phyloP scores from a whole-genome alignment of 2,888 invertebrate species.

The Cinara cedri region DNA sequence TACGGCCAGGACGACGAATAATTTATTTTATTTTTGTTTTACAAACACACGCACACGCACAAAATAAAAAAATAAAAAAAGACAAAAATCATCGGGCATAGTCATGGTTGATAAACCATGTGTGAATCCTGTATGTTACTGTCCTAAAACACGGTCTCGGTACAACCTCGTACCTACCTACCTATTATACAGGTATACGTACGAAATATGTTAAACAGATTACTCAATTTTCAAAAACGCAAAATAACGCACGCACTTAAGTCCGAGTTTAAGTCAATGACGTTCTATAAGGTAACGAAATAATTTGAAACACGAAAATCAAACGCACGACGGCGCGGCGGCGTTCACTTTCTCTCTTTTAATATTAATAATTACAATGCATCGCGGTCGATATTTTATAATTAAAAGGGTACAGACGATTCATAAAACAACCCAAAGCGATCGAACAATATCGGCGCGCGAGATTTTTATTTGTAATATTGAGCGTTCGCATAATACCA shows the following conservation, averaged over 20 bases:
- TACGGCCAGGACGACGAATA: constrained; percentile 32
- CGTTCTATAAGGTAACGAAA: not conserved
- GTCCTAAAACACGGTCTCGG: constrained; percentile 28
- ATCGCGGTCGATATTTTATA: not conserved
- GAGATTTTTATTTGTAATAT: too few relatives aligned
- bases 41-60: not conserved
- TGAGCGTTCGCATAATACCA: too few relatives aligned
- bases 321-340: constrained; percentile 6
- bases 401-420: not conserved
- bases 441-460: too few relatives aligned
- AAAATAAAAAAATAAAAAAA: constrained; percentile 20
- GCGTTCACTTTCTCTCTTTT: constrained; percentile 24
- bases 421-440: too few relatives aligned
- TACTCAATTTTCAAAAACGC: constrained; percentile 50
- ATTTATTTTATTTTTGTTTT: constrained; percentile 33
- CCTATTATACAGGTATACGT: not conserved
- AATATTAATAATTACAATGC: too few relatives aligned
- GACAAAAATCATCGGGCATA: constrained; percentile 33
- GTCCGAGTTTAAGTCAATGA: not conserved
- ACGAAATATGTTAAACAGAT: constrained; percentile 38
- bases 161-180: not conserved
- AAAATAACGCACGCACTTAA: not conserved
- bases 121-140: constrained; percentile 45
- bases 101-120: constrained; percentile 55
- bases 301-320: constrained; percentile 16